Evolutionary conservation across 2,797 vertebrate species (phyloP), one percentile per base, ranked within the genome.

Genomic region (Myotis myotis): DNA sequence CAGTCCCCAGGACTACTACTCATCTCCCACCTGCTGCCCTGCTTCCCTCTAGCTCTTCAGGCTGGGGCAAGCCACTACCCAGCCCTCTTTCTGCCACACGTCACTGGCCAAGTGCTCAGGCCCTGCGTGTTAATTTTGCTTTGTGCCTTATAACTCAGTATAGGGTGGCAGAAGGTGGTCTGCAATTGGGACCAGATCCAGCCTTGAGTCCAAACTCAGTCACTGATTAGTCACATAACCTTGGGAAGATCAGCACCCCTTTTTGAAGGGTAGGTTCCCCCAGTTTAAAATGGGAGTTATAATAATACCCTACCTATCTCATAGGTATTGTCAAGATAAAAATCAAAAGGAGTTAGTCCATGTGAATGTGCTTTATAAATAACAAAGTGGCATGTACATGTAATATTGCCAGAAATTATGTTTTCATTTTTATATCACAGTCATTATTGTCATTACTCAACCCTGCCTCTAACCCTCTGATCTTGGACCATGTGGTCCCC

Each of bases 11-110:
- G 23, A 47, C 64, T 11, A n/a, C 9, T 4, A 53, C 15, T 79
- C 7, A 0, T 33, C 38, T 89, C 17, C 22, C 28, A 23, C 11
- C 25, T 2, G 71, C 16, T 28, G 22, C 30, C 23, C 15, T 71
- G 0, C 41, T 53, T 12, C 3, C 20, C 23, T 64, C 13, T 62
- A 0, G 0, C 6, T 49, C 49, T 80, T 16, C 1, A 9, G 36
- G 15, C 47, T 13, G 9, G 4, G 33, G 4, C n/a, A 51, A 53
- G 10, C 22, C 5, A 6, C 71, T 53, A 0, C 33, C 44, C 13
- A 53, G 36, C 23, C 28, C 72, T 30, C 25, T 62, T n/a, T 8
- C 19, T 74, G 13, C 8, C 23, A n/a, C 33, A 28, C 28, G 23
- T 23, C 55, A 51, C 33, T 49, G 75, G 22, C 30, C 19, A 70